Evolutionary conservation across 2,888 invertebrate species (phyloP), one percentile per base, ranked within the genome.

Genomic region (Perizoma flavofasciatum): DNA sequence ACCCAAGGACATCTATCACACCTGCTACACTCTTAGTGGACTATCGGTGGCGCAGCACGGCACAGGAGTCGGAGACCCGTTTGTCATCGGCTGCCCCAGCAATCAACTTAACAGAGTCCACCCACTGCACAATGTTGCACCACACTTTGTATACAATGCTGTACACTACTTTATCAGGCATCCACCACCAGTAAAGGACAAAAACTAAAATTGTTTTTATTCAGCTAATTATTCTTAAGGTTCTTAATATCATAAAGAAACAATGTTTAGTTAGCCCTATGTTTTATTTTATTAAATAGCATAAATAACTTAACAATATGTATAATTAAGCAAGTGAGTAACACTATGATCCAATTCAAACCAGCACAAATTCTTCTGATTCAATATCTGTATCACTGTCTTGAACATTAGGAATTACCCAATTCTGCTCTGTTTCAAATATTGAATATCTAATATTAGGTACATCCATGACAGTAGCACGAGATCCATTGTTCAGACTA

Each of bases 11-110:
- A 95, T 97, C 68, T 99, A 99, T 85, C 99, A 99, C 86, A 98
- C 99, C 0, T 99, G 99, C 86, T 99, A 99, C 81, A 96, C 97
- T 0, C 90, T 99, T 49, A 98, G 98, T 87, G 99, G 99, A 4
- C 92, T 99, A 48, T 97, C 99, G 10, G 94, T 99, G 61, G 97
- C 99, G 3, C 99, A 99, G 82, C 96, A 97, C 83, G 91, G 92
- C 46, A 86, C 86, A 4, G 88, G 90, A 5, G 79, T 80, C 5
- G 82, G 86, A 10, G 87, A 93, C 59, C 90, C 93, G 1, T 86
- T 91, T 61, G 85, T 96, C 49, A 88, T 96, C 35, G 97, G 97
- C 6, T 86, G 93, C 56, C 88, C 93, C 5, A 86, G 88, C 59
- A 97, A 97, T 86, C 95, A 96, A 89, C 84, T 97, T 59, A 94